A percentile compares a stretch with the other conserved stretches of the same genome.
These are phyloP conservation scores for Encarsia formosa DNA, from an alignment of 2,888 invertebrate species.

Conservation along the genomic window DNA sequence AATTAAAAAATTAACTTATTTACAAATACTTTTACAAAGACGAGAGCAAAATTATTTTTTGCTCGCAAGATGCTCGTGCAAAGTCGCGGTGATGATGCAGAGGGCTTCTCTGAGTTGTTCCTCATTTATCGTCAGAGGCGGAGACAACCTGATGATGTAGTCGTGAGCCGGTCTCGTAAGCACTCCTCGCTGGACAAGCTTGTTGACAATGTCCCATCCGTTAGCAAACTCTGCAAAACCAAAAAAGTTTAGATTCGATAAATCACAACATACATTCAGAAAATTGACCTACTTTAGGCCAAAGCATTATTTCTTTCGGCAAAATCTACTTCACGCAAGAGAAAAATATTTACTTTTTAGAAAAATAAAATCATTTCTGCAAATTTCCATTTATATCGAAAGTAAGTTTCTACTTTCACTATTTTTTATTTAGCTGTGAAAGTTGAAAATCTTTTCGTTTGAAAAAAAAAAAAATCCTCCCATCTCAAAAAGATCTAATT, in stretches of 20 bases:
- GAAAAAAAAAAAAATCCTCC: too few relatives aligned
- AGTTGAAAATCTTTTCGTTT: too few relatives aligned
- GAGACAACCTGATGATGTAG: slow-evolving; percentile 68
- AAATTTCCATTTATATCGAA: too few relatives aligned
- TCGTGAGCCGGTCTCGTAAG: slow-evolving; percentile 71
- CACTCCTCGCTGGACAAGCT: slow-evolving; percentile 62
- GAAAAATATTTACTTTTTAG: neutral
- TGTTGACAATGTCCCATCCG: slow-evolving; percentile 65
- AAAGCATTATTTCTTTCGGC: neutral
- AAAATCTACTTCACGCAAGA: neutral
- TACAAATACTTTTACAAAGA: too few relatives aligned
- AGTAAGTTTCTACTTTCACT: too few relatives aligned
- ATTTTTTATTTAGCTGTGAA: too few relatives aligned
- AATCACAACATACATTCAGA: too few relatives aligned
- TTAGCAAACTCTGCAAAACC: slow-evolving; percentile 56
- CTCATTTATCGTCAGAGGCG: slow-evolving; percentile 64
- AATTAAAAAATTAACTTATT: too few relatives aligned
- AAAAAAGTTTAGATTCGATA: too few relatives aligned
- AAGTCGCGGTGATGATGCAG: slow-evolving; percentile 54
- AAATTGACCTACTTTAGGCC: too few relatives aligned
- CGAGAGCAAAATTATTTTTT: too few relatives aligned
- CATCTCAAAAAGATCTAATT: too few relatives aligned
- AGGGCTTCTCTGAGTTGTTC: slow-evolving; percentile 57
- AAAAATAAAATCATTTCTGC: neutral
- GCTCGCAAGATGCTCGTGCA: slow-evolving; percentile 33